phyloP scores from a whole-genome alignment of 2,113 vertebrate species.

The Pseudopodoces humilis region DNA sequence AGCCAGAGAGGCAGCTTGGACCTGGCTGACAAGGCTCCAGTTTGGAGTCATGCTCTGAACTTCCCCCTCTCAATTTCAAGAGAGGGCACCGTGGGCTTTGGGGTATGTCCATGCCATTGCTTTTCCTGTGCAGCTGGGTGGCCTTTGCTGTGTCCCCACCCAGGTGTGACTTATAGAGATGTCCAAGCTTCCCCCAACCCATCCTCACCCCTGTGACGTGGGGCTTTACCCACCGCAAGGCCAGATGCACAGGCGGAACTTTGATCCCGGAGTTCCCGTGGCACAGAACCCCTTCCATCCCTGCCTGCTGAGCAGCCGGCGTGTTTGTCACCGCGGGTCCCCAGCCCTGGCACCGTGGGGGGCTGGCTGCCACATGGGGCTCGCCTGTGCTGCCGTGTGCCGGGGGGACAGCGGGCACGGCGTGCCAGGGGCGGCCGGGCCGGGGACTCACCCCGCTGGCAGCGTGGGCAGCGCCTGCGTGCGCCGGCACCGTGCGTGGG shows the following conservation, averaged over 20 bases:
- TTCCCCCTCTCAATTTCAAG: rapidly evolving
- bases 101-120: rapidly evolving
- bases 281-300: not conserved
- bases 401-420: rapidly evolving
- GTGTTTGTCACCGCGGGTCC: rapidly evolving
- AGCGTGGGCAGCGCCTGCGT: slow-evolving; percentile 25
- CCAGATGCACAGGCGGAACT: not conserved
- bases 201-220: rapidly evolving
- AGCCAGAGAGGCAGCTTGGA: not conserved
- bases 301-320: rapidly evolving
- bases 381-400: rapidly evolving
- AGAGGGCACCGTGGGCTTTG: too few species aligned
- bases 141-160: not conserved
- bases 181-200: not conserved
- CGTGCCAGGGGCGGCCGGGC: not conserved
- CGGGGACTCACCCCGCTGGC: slow-evolving; percentile 30
- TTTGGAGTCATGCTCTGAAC: not conserved
- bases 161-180: not conserved
- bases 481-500: not conserved
- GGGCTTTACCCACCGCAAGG: not conserved
- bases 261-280: rapidly evolving
- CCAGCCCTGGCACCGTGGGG: rapidly evolving
- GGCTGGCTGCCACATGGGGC: not conserved
- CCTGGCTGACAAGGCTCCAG: not conserved
- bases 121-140: not conserved